phyloP scores from a whole-genome alignment of 2,797 vertebrate species.

The Anguilla obscura region DNA sequence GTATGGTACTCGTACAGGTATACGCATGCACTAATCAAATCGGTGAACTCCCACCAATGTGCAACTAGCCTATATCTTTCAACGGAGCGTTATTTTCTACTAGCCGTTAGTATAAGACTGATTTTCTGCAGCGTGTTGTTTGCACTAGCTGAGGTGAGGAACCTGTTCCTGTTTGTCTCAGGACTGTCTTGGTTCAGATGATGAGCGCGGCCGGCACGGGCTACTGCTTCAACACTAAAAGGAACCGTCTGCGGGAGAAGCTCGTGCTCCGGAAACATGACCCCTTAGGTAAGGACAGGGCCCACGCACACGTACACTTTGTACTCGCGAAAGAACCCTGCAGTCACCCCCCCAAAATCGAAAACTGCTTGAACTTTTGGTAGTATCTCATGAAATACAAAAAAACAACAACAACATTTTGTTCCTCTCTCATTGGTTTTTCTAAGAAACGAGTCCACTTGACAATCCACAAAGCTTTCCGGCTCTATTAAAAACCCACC shows the following conservation, averaged over 20 bases:
- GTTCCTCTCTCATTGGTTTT: background rate
- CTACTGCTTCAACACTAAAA: slow-evolving; percentile 82
- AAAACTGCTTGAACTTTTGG: too few relatives aligned
- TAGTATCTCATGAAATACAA: background rate
- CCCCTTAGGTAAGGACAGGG: slow-evolving; percentile 80
- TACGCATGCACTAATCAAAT: background rate
- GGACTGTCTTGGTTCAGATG: slow-evolving; percentile 90
- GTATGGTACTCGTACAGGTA: background rate
- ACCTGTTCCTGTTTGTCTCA: slow-evolving; percentile 50
- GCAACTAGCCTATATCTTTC: background rate
- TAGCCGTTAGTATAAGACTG: too few relatives aligned
- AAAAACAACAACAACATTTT: background rate
- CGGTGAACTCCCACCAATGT: background rate
- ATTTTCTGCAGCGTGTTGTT: too few relatives aligned
- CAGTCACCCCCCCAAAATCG: too few relatives aligned
- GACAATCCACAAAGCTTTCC: background rate
- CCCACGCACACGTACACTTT: background rate
- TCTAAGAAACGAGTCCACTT: background rate
- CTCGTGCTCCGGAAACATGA: slow-evolving; percentile 85
- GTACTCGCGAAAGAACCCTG: background rate
- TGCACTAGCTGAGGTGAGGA: background rate
- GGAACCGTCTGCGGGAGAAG: slow-evolving; percentile 81
- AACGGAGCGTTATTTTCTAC: too few relatives aligned
- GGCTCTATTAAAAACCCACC: background rate
- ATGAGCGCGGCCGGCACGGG: slow-evolving; percentile 88